Conservation (phyloP, 2,113 vertebrate genomes). For the Dendropsophus ebraccatus region DNA sequence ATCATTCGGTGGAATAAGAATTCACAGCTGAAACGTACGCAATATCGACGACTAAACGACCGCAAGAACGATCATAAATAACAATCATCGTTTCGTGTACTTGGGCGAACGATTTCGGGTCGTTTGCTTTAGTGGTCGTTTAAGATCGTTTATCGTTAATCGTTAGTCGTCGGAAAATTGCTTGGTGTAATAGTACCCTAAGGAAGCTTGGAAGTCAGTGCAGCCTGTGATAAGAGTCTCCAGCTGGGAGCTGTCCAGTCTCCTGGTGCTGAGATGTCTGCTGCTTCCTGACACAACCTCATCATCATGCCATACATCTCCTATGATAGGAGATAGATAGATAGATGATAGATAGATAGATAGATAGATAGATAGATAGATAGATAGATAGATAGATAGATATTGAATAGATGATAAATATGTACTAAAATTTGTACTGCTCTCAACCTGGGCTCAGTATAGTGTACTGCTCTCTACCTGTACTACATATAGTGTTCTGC, state of each 20-base stretch:
- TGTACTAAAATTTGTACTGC: background rate
- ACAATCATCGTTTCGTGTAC: no score
- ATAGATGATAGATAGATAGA: background rate
- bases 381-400: background rate
- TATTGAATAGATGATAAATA: background rate
- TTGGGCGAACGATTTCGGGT: no score
- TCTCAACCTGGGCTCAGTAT: background rate
- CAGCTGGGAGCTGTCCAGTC: constrained; percentile 39
- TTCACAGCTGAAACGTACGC: no score
- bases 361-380: no score
- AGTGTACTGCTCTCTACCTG: background rate
- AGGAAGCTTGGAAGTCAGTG: background rate
- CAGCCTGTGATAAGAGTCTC: background rate
- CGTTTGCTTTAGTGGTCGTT: no score
- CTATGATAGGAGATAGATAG: background rate
- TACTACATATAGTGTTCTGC: background rate
- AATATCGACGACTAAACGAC: no score
- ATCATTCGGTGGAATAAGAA: no score
- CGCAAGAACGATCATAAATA: no score
- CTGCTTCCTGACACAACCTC: background rate
- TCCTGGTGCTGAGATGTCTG: background rate
- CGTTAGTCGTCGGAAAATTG: no score
- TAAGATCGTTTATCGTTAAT: no score
- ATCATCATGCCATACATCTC: background rate
- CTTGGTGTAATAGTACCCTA: background rate